Evolutionary conservation across 2,888 invertebrate species (phyloP).

Genomic region (Himalopsyche anomala): DNA sequence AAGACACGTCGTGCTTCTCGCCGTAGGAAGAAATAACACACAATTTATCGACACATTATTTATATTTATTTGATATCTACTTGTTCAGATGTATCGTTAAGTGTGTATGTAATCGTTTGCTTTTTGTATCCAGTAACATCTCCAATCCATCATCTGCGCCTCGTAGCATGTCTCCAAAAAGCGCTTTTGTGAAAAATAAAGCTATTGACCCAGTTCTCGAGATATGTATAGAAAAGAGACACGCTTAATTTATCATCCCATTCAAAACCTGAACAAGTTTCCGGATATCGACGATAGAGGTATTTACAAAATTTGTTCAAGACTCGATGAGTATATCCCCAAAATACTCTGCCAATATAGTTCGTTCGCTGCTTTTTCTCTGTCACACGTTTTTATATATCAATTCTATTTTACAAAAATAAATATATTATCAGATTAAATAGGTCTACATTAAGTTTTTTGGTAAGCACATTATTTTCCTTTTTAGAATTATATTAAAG

Average conservation of each 20-base stretch:
- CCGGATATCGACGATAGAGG: conserved; percentile 58
- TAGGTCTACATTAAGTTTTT: too few relatives aligned
- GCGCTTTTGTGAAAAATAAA: conserved; percentile 60
- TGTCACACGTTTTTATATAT: not conserved
- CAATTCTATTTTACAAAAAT: too few relatives aligned
- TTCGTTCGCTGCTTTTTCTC: not conserved
- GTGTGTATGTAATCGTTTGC: conserved; percentile 39
- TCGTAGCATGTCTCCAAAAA: conserved; percentile 50
- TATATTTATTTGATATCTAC: conserved; percentile 33
- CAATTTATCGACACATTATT: conserved; percentile 29
- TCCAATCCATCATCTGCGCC: conserved; percentile 52
- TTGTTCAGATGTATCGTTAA: conserved; percentile 19
- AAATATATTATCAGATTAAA: too few relatives aligned
- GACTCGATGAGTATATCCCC: conserved; percentile 24
- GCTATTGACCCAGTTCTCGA: conserved; percentile 64
- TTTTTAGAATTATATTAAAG: too few relatives aligned
- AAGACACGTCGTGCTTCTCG: not conserved
- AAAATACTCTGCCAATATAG: conserved; percentile 11
- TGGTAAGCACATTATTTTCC: too few relatives aligned
- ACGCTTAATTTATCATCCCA: conserved; percentile 64
- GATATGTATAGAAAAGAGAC: conserved; percentile 57
- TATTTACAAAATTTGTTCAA: conserved; percentile 36
- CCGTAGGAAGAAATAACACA: not conserved
- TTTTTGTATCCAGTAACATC: conserved; percentile 39
- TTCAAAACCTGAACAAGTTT: conserved; percentile 63